These are phyloP conservation scores for Psix sp. DNA, from an alignment of 1,140 invertebrate species.

Conservation along the genomic window DNA sequence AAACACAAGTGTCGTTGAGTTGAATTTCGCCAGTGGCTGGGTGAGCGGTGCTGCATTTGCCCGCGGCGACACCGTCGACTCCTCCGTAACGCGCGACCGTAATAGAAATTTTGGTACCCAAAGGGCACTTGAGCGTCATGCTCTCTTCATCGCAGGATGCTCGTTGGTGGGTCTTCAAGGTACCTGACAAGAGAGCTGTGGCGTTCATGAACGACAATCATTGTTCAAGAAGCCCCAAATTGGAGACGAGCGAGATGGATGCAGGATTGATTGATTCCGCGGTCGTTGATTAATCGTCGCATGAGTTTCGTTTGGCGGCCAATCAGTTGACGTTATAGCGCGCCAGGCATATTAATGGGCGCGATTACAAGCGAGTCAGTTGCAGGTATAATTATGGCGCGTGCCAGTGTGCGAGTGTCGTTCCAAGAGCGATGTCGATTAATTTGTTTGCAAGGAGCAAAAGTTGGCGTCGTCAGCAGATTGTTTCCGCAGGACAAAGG, in stretches of 20 bases:
- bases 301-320: conserved; percentile 36
- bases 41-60: conserved; percentile 73
- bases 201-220: conserved; percentile 70
- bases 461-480: too few species aligned
- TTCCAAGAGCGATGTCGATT: conserved; percentile 29
- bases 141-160: conserved; percentile 91
- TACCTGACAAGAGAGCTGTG: conserved; percentile 90
- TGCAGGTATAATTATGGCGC: conserved; percentile 47
- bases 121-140: conserved; percentile 89
- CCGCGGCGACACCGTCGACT: conserved; percentile 70
- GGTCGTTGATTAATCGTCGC: conserved; percentile 49
- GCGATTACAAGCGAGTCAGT: conserved; percentile 47
- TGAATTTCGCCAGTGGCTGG: conserved; percentile 59
- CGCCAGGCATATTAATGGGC: conserved; percentile 41
- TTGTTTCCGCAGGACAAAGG: too few species aligned
- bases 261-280: conserved; percentile 56
- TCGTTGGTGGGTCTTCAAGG: conserved; percentile 90
- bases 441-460: conserved; percentile 30
- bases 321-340: conserved; percentile 43
- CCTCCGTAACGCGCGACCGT: conserved; percentile 85
- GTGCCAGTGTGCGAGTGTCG: conserved; percentile 19
- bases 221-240: neutral
- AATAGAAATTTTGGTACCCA: conserved; percentile 91
- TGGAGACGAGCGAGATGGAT: conserved; percentile 53
- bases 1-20: conserved; percentile 76